These are phyloP conservation scores for Clitarchus hookeri DNA, from an alignment of 2,888 invertebrate species.

Conservation along the genomic window DNA sequence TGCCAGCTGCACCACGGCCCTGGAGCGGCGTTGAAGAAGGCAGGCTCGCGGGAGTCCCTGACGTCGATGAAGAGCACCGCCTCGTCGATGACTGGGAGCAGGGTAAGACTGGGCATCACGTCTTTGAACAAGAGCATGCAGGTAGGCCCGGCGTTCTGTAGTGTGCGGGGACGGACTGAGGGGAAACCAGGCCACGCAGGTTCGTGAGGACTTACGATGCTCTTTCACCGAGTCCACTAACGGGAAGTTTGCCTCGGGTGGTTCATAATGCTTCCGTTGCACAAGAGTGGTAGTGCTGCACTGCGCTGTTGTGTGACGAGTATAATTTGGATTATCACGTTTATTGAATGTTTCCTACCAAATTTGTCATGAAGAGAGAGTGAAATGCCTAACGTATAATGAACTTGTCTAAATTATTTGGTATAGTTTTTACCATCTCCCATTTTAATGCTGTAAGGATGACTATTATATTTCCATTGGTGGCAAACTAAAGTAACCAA, in stretches of 20 bases:
- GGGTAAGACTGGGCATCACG: conserved; percentile 79
- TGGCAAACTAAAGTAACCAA: too few species aligned
- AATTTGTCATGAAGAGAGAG: too few species aligned
- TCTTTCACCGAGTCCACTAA: too few species aligned
- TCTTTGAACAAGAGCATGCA: conserved; percentile 55
- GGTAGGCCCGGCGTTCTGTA: conserved; percentile 32
- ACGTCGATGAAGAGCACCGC: conserved; percentile 59
- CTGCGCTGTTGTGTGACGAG: neutral
- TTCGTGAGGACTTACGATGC: neutral
- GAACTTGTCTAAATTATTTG: too few species aligned
- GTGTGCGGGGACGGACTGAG: neutral
- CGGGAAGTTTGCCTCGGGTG: neutral
- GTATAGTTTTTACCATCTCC: too few species aligned
- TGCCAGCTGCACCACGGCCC: conserved; percentile 66
- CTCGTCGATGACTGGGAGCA: conserved; percentile 58
- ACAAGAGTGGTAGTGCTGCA: neutral
- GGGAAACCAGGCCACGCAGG: conserved; percentile 3
- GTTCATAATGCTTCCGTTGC: neutral
- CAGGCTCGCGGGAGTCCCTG: conserved; percentile 86
- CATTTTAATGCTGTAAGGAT: too few species aligned
- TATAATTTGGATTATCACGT: too few species aligned
- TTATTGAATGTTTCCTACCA: too few species aligned
- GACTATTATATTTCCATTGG: too few species aligned
- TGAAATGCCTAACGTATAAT: too few species aligned
- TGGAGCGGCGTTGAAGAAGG: conserved; percentile 61